Conservation (phyloP, 1,140 invertebrate genomes). For the Drosophila bipectinata region DNA sequence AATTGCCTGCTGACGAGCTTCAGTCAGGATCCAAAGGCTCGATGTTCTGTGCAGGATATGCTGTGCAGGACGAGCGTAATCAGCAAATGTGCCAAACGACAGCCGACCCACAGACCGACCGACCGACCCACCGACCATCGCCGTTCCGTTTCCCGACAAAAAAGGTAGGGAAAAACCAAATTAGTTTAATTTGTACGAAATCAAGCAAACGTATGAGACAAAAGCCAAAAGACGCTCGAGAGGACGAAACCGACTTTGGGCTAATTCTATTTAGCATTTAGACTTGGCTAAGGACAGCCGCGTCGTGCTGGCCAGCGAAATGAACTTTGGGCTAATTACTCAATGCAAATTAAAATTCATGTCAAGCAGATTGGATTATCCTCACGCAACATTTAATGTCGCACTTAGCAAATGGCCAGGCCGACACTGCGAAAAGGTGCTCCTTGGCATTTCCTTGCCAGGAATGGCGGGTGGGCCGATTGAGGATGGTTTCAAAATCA, state of each 20-base stretch:
- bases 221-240: slow-evolving; percentile 16
- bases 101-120: not conserved
- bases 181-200: slow-evolving; percentile 81
- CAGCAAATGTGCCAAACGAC: slow-evolving; percentile 74
- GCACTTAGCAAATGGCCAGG: slow-evolving; percentile 63
- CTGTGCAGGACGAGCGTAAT: slow-evolving; percentile 66
- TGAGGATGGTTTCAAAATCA: slow-evolving; percentile 19
- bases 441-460: slow-evolving; percentile 3
- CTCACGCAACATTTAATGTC: slow-evolving; percentile 82
- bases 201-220: slow-evolving; percentile 69
- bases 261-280: slow-evolving; percentile 81
- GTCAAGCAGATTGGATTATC: slow-evolving; percentile 82
- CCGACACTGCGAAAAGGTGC: slow-evolving; percentile 34
- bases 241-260: slow-evolving; percentile 45
- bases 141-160: slow-evolving; percentile 22
- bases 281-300: slow-evolving; percentile 58
- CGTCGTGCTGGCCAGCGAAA: slow-evolving; percentile 56
- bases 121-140: not conserved
- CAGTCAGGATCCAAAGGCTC: slow-evolving; percentile 15
- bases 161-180: slow-evolving; percentile 59
- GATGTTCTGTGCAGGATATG: slow-evolving; percentile 14
- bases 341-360: slow-evolving; percentile 82
- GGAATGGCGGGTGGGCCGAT: not conserved
- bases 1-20: slow-evolving; percentile 75
- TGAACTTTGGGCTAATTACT: slow-evolving; percentile 79